A percentile compares a stretch with the other conserved stretches of the same genome.
Evolutionary conservation across 2,888 invertebrate species (phyloP).

Genomic region (Eustalomyia histrio): DNA sequence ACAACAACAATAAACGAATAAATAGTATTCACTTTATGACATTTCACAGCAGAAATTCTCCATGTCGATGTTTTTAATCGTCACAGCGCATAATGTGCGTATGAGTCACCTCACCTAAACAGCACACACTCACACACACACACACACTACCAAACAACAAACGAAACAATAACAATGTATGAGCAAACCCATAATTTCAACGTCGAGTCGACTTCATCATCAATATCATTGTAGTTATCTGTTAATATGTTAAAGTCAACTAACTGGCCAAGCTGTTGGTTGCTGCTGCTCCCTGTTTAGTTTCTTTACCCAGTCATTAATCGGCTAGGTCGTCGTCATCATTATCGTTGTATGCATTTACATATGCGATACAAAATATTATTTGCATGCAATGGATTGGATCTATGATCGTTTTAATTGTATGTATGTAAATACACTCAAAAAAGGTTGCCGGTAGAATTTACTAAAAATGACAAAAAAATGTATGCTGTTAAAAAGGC

Average conservation of each 20-base stretch:
- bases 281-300: neutral
- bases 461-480: too few relatives aligned
- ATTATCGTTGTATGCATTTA: constrained; percentile 8
- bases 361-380: neutral
- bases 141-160: constrained; percentile 11
- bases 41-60: neutral
- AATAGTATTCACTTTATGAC: too few relatives aligned
- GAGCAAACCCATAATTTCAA: neutral
- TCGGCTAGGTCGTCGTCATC: constrained; percentile 11
- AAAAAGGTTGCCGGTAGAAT: too few relatives aligned
- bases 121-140: neutral
- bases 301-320: neutral
- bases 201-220: constrained; percentile 5
- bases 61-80: constrained; percentile 52
- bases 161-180: constrained; percentile 2
- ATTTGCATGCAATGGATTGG: constrained; percentile 17
- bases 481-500: too few relatives aligned
- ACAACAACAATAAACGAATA: neutral
- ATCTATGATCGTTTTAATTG: neutral
- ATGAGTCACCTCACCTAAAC: constrained; percentile 51
- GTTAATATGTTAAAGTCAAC: constrained; percentile 7
- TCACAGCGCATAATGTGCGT: constrained; percentile 49
- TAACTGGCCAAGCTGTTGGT: neutral
- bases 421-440: too few relatives aligned
- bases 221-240: constrained; percentile 2